Base-by-base conservation (phyloP, 2,888 invertebrate species). In the Thecocarcelia acutangulata region DNA sequence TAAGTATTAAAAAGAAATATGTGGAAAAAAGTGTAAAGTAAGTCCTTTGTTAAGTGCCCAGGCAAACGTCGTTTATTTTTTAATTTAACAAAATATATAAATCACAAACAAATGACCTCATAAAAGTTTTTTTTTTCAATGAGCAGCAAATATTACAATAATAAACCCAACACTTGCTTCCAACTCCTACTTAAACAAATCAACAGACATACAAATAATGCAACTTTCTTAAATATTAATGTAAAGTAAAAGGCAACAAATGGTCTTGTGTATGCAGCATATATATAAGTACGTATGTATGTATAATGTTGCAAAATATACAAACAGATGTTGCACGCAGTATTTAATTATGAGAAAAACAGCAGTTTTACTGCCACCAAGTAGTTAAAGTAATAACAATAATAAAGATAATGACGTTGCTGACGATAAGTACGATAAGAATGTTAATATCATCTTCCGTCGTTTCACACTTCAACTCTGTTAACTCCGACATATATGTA, bases 31-130 rank as follows among this genome's bases (percentile, higher is more conserved):
- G 33, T 64, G 70, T 50, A 75, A 82, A 83, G 73, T 54, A 77
- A 83, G 77, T 69, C 46, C 75, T 81, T 81, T 75, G 78, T 72
- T 75, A 75, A 73, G 78, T 81, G 69, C 64, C 69, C 74, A 42
- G 44, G 72, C 77, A 74, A 82, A 59, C 69, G 63, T 61, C 72
- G 54, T 21, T 74, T 78, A 70, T 70, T 69, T 70, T 81, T 83
- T 81, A 81, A 83, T 83, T 83, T 83, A 46, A 72, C 80, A 82
- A 80, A 82, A 82, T 75, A 79, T 77, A 84, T 82, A 84, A 82
- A 84, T 84, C 80, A 82, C 80, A 77, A 64, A 77, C 80, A 80
- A 84, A 84, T 84, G 83, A 84, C 83, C 83, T 77, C 80, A 68
- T 80, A 82, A 84, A 84, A 82, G 73, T 69, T 82, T 76, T 80